Conservation (phyloP, 1,140 invertebrate species). For the Drosophila eugracilis region DNA sequence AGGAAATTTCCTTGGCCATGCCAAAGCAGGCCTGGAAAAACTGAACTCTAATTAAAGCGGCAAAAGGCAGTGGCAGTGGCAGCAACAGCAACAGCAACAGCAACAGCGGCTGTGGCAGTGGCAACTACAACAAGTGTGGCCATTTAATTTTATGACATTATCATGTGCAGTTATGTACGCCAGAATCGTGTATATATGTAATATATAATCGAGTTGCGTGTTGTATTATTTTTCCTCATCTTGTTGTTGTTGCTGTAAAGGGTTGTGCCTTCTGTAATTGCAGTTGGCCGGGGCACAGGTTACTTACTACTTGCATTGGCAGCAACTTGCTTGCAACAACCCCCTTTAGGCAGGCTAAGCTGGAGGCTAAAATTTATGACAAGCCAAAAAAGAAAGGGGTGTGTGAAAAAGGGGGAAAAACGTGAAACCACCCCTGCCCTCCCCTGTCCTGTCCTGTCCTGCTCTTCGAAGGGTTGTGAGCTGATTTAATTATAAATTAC, state of each 20-base stretch:
- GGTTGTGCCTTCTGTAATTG: constrained; percentile 64
- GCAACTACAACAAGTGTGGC: constrained; percentile 69
- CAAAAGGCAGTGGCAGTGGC: too few species aligned
- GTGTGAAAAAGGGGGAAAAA: constrained; percentile 10
- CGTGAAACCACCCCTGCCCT: not conserved
- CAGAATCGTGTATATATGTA: constrained; percentile 27
- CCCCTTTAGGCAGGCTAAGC: constrained; percentile 12
- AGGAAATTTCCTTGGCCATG: constrained; percentile 61
- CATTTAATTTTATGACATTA: constrained; percentile 84
- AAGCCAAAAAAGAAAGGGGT: constrained; percentile 6
- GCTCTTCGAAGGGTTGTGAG: not conserved
- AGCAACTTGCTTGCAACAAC: constrained; percentile 12
- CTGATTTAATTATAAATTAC: constrained; percentile 40
- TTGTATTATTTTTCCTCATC: too few species aligned
- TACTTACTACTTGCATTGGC: constrained; percentile 20
- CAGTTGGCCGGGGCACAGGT: constrained; percentile 37
- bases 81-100: too few species aligned
- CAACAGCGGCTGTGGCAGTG: too few species aligned
- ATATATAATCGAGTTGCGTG: constrained; percentile 59
- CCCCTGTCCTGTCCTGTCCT: not conserved
- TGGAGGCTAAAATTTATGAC: constrained; percentile 20
- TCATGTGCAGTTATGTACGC: constrained; percentile 76
- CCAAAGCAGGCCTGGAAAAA: constrained; percentile 64
- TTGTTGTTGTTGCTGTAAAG: constrained; percentile 13
- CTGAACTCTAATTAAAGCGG: constrained; percentile 77